Percentiles rank a stretch among this genome's conserved stretches.
These are phyloP conservation scores for Pyrocephalus nanus DNA, from an alignment of 2,797 vertebrate species.

Conservation along the genomic window DNA sequence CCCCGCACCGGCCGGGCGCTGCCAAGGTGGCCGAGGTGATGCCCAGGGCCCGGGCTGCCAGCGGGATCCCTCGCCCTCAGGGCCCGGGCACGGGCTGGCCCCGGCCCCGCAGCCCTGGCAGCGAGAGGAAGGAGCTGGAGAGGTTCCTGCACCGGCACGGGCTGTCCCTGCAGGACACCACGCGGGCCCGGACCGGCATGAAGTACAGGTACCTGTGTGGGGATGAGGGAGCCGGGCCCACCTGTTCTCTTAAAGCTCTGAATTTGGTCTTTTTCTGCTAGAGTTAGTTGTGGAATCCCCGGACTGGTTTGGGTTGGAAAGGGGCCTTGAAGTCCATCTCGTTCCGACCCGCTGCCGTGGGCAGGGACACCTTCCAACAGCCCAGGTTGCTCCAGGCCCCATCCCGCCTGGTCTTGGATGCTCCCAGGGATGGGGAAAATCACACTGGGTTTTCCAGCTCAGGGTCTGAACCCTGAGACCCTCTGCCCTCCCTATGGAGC, in stretches of 20 bases:
- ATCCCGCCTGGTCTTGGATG: neutral
- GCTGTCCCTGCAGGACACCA: conserved; percentile 82
- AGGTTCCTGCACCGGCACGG: conserved; percentile 86
- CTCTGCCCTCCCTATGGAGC: neutral
- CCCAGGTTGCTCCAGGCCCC: neutral
- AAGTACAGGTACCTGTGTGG: conserved; percentile 73
- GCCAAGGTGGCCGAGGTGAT: conserved; percentile 69
- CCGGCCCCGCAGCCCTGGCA: conserved; percentile 41
- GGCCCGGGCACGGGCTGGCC: conserved; percentile 72
- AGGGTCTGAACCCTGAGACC: neutral
- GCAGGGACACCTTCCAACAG: neutral
- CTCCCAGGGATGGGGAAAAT: neutral
- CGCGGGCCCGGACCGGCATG: conserved; percentile 80
- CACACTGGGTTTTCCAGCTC: neutral
- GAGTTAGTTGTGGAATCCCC: rapidly evolving
- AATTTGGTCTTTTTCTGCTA: no score
- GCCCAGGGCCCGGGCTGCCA: conserved; percentile 64
- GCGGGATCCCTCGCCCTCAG: conserved; percentile 17
- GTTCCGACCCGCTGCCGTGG: rapidly evolving
- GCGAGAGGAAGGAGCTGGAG: conserved; percentile 83
- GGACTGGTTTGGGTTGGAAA: neutral
- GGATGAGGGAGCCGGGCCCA: neutral
- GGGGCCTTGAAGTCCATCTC: neutral
- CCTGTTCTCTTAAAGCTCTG: rapidly evolving
- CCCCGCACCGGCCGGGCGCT: conserved; percentile 79